These are phyloP conservation scores for Stegostoma tigrinum DNA, from an alignment of 2,113 vertebrate genomes.

Conservation along the genomic window DNA sequence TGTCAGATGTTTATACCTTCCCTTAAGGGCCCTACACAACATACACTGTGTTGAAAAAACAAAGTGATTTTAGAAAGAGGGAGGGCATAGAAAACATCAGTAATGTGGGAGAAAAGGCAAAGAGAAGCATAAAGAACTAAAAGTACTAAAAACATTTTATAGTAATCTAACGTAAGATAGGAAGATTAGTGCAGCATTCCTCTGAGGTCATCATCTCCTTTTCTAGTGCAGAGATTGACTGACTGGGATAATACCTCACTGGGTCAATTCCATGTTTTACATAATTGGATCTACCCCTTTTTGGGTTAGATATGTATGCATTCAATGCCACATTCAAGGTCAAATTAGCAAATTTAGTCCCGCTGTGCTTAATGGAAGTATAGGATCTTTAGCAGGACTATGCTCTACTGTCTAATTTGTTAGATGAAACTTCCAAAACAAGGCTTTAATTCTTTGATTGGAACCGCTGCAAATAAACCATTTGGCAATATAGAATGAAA, in stretches of 20 bases:
- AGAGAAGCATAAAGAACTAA: not conserved
- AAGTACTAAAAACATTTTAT: not conserved
- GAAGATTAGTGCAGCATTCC: not conserved
- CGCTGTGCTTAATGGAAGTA: not conserved
- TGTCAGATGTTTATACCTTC: slow-evolving; percentile 13
- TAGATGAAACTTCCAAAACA: not conserved
- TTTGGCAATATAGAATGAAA: not conserved
- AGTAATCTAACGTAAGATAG: not conserved
- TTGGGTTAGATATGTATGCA: not conserved
- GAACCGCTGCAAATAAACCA: not conserved
- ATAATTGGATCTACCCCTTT: not conserved
- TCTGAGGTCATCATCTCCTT: not conserved
- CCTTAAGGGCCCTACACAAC: not conserved
- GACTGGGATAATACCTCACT: not conserved
- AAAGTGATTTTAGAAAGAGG: not conserved
- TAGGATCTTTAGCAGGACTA: not conserved
- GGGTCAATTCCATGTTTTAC: not conserved
- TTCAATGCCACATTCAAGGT: not conserved
- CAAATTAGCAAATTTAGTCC: not conserved
- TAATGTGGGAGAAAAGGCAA: not conserved
- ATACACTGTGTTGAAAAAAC: not conserved
- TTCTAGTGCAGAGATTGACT: not conserved
- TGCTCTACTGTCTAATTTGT: not conserved
- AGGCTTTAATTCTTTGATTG: not conserved
- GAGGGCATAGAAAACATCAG: not conserved